A percentile compares a stretch with the other conserved stretches of the same genome.
Conservation (phyloP, 2,888 invertebrate genomes). For the Diplolepis rosae region DNA sequence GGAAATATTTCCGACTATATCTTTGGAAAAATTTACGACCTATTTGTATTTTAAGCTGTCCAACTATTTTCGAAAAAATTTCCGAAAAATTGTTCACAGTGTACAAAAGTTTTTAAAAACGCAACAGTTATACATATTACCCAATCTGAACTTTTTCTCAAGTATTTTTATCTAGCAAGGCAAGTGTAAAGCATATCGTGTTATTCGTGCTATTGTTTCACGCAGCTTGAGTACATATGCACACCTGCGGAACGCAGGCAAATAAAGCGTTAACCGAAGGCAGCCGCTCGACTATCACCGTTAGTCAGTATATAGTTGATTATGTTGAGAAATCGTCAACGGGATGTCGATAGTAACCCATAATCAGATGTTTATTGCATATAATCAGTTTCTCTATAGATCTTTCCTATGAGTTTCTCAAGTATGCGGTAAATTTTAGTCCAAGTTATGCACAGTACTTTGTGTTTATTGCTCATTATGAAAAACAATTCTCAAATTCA, state of each 20-base stretch:
- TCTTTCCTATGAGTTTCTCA: background rate
- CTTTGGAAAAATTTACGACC: no score
- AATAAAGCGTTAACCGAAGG: background rate
- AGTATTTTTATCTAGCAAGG: background rate
- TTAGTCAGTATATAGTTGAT: background rate
- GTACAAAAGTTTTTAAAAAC: background rate
- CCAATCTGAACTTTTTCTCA: conserved; percentile 1
- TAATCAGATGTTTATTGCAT: background rate
- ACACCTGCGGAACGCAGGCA: conserved; percentile 3
- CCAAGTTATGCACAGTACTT: background rate
- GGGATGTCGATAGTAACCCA: background rate
- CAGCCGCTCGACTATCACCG: background rate
- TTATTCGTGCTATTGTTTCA: background rate
- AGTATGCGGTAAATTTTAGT: background rate
- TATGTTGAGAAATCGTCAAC: conserved; percentile 8
- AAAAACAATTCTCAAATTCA: background rate
- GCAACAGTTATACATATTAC: background rate
- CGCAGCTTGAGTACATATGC: background rate
- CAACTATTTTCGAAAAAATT: no score
- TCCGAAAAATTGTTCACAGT: no score
- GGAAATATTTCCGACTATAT: no score
- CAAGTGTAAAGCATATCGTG: background rate
- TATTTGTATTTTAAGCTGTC: no score
- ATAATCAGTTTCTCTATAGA: background rate
- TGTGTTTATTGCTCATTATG: background rate